A percentile compares a stretch with the other conserved stretches of the same genome.
phyloP scores from a whole-genome alignment of 2,888 invertebrate genomes.

The Phanerotoma sp. region DNA sequence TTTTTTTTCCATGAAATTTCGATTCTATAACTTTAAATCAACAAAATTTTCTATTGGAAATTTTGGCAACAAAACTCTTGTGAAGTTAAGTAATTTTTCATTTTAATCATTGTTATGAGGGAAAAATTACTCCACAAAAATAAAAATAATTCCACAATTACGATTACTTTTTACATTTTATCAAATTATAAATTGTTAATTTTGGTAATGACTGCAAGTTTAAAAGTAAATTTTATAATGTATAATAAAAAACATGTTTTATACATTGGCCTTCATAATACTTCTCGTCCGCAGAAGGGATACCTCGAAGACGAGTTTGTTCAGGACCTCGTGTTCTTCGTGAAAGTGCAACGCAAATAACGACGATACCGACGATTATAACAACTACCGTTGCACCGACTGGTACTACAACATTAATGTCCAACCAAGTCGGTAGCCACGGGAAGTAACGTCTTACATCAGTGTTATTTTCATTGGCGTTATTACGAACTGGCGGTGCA shows the following conservation, averaged over 20 bases:
- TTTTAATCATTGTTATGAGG: too few relatives aligned
- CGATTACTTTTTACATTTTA: too few relatives aligned
- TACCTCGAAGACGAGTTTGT: constrained; percentile 76
- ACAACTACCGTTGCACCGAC: constrained; percentile 88
- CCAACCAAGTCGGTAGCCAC: constrained; percentile 86
- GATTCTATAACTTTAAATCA: too few relatives aligned
- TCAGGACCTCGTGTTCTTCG: constrained; percentile 70
- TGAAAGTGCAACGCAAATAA: constrained; percentile 86
- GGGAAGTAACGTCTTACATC: constrained; percentile 63
- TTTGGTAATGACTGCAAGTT: background rate
- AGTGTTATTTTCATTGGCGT: constrained; percentile 56
- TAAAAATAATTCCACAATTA: too few relatives aligned
- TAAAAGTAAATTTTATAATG: background rate
- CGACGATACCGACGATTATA: constrained; percentile 85
- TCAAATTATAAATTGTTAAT: too few relatives aligned
- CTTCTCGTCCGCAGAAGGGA: constrained; percentile 57
- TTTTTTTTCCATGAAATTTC: too few relatives aligned
- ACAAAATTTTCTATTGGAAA: too few relatives aligned
- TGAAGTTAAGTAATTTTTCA: too few relatives aligned
- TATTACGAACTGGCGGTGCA: constrained; percentile 70
- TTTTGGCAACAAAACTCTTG: too few relatives aligned
- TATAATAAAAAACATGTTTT: constrained; percentile 32
- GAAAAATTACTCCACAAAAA: too few relatives aligned
- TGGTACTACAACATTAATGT: constrained; percentile 87
- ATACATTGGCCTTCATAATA: constrained; percentile 58